Conservation (phyloP, 1,140 invertebrate genomes). For the Chironomus tepperi region DNA sequence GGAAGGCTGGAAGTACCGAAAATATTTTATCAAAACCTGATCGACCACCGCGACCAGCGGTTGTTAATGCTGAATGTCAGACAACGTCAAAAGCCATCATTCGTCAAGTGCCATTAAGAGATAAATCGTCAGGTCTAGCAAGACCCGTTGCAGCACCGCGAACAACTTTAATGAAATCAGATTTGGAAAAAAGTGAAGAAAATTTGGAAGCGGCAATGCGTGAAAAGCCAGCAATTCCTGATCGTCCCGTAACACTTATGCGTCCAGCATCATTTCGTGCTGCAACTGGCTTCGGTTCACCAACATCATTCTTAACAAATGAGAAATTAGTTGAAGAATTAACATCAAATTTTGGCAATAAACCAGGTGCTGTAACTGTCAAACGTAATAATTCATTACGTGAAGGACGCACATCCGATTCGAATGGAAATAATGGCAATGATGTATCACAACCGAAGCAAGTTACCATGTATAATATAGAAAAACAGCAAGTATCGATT, state of each 20-base stretch:
- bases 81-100: conserved; percentile 33
- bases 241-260: conserved; percentile 54
- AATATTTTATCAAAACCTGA: conserved; percentile 42
- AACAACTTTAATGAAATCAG: conserved; percentile 33
- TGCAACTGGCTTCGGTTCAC: conserved; percentile 29
- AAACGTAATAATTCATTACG: conserved; percentile 9
- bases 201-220: conserved; percentile 25
- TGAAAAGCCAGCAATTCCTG: conserved; percentile 60
- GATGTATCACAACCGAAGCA: conserved; percentile 44
- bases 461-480: conserved; percentile 56
- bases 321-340: conserved; percentile 3
- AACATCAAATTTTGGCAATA: not conserved
- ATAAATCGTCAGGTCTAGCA: conserved; percentile 25
- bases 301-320: conserved; percentile 26
- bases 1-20: conserved; percentile 31
- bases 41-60: conserved; percentile 48
- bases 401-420: not conserved
- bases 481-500: conserved; percentile 60
- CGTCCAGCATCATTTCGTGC: conserved; percentile 49
- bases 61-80: conserved; percentile 41
- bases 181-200: conserved; percentile 36
- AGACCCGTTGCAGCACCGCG: conserved; percentile 47
- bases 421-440: conserved; percentile 34
- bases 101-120: conserved; percentile 24
- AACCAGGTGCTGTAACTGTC: not conserved